Conservation (phyloP, 1,140 invertebrate genomes). For the Melanaphis sacchari region DNA sequence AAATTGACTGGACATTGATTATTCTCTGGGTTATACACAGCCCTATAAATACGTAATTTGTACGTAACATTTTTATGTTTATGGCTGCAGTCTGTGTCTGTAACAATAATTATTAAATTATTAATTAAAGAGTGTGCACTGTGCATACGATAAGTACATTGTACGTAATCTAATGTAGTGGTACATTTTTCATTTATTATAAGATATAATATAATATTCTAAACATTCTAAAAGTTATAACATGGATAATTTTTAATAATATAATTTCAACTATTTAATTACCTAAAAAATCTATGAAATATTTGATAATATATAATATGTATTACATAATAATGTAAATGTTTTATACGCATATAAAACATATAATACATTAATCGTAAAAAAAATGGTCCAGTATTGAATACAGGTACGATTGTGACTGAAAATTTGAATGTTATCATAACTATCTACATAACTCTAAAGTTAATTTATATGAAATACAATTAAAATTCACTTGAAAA, state of each 20-base stretch:
- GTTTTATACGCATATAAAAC: too few species aligned
- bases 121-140: background rate
- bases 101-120: background rate
- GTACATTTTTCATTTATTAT: background rate
- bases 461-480: background rate
- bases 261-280: background rate
- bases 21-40: background rate
- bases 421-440: background rate
- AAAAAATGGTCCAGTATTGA: too few species aligned
- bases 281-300: background rate
- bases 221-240: background rate
- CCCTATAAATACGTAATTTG: constrained; percentile 28
- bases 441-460: background rate
- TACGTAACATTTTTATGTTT: background rate
- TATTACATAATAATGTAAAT: too few species aligned
- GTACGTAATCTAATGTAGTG: background rate
- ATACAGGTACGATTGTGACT: background rate
- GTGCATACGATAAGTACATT: background rate
- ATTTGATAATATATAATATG: background rate
- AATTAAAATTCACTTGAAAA: background rate
- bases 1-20: constrained; percentile 40
- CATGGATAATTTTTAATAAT: background rate
- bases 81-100: background rate
- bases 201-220: background rate
- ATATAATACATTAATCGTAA: too few species aligned